Percentiles rank a stretch among this genome's conserved stretches.
phyloP scores from a whole-genome alignment of 2,888 invertebrate species.

The Agrypnus murinus region DNA sequence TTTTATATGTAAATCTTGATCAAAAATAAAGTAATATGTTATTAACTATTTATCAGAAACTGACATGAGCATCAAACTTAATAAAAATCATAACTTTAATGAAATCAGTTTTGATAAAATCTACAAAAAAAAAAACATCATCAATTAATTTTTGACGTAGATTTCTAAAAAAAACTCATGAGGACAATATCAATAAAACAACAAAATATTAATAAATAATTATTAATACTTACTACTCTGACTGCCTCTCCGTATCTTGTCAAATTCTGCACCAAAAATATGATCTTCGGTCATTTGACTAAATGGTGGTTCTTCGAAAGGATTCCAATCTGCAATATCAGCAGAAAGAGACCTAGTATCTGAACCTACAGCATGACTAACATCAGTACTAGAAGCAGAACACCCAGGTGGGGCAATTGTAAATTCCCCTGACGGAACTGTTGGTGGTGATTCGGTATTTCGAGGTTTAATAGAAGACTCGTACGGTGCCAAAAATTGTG shows the following conservation, averaged over 20 bases:
- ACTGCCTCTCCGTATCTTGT: conserved; percentile 85
- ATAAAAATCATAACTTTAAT: too few species aligned
- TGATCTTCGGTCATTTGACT: conserved; percentile 86
- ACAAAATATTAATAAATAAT: conserved; percentile 1
- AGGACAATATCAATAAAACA: not conserved
- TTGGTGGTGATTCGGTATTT: conserved; percentile 69
- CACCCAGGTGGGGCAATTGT: conserved; percentile 65
- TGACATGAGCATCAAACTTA: too few species aligned
- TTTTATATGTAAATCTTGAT: too few species aligned
- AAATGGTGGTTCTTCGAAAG: conserved; percentile 84
- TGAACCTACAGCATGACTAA: conserved; percentile 63
- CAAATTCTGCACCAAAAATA: conserved; percentile 88
- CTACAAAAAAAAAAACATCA: not conserved
- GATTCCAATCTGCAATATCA: conserved; percentile 87
- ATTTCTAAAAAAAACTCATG: too few species aligned
- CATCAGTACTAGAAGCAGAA: conserved; percentile 69
- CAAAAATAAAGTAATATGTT: too few species aligned
- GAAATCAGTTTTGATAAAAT: too few species aligned
- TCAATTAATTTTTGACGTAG: too few species aligned
- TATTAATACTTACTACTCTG: conserved; percentile 85
- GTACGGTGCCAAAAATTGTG: conserved; percentile 83
- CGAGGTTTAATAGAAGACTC: conserved; percentile 79
- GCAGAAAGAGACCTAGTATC: conserved; percentile 70
- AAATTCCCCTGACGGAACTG: conserved; percentile 62
- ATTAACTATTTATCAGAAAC: too few species aligned